A percentile compares a stretch with the other conserved stretches of the same genome.
These are phyloP conservation scores for Lymantria dispar DNA, from an alignment of 2,888 invertebrate genomes.

Conservation along the genomic window DNA sequence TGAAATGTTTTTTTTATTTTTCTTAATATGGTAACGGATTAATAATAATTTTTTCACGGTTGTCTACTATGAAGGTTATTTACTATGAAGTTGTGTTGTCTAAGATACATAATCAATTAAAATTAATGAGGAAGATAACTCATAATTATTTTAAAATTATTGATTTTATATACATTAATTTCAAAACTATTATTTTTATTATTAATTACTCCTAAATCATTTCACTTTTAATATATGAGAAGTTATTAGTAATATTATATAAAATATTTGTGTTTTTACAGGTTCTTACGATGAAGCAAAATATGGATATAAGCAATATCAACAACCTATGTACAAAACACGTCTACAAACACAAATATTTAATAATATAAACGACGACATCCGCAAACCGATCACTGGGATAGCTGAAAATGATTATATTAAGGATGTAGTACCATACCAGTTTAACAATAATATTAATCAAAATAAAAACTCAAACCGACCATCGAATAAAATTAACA, in stretches of 20 bases:
- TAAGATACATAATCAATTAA: too few relatives aligned
- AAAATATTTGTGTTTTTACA: conserved; percentile 17
- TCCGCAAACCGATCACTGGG: conserved; percentile 8
- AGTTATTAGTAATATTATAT: background rate
- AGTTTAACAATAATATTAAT: background rate
- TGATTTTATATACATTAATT: too few relatives aligned
- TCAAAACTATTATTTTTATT: too few relatives aligned
- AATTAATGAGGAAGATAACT: too few relatives aligned
- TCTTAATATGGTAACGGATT: too few relatives aligned
- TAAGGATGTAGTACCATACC: background rate
- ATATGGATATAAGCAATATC: conserved; percentile 60
- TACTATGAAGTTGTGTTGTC: too few relatives aligned
- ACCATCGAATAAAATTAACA: background rate
- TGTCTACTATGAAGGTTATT: too few relatives aligned
- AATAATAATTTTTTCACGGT: too few relatives aligned
- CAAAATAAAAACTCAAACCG: background rate
- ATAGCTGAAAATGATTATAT: conserved; percentile 6
- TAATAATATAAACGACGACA: background rate
- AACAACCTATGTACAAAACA: conserved; percentile 20
- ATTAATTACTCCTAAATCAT: too few relatives aligned
- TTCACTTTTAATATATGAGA: too few relatives aligned
- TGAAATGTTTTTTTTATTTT: too few relatives aligned
- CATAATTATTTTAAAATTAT: too few relatives aligned
- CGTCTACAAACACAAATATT: conserved; percentile 1
- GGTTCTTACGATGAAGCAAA: conserved; percentile 64